A percentile compares a stretch with the other conserved stretches of the same genome.
Conservation (phyloP, 2,888 invertebrate genomes). For the Crioceris asparagi region DNA sequence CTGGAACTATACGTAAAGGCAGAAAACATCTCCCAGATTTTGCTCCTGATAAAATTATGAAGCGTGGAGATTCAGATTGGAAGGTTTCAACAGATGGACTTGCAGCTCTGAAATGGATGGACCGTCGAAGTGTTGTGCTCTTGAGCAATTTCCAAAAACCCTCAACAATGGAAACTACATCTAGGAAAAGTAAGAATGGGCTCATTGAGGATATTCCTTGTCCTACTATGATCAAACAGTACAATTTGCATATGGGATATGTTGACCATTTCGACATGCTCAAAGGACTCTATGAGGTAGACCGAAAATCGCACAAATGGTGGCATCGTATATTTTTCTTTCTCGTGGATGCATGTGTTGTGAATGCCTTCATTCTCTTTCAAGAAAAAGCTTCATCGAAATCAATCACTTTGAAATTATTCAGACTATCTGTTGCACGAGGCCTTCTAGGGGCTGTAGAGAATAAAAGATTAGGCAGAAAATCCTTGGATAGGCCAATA, state of each 20-base stretch:
- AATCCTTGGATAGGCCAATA: too few relatives aligned
- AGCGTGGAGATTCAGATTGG: constrained; percentile 12
- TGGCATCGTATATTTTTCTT: constrained; percentile 17
- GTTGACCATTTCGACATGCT: constrained; percentile 27
- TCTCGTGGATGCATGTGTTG: not conserved
- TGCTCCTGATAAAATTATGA: constrained; percentile 11
- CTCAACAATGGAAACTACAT: not conserved
- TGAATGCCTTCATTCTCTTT: not conserved
- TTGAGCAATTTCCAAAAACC: constrained; percentile 8
- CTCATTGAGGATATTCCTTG: constrained; percentile 6
- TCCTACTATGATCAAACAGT: constrained; percentile 19
- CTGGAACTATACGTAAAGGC: constrained; percentile 14
- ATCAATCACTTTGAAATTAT: too few relatives aligned
- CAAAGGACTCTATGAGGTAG: constrained; percentile 23
- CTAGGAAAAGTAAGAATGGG: constrained; percentile 6
- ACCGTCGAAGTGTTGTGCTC: constrained; percentile 6
- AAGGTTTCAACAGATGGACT: constrained; percentile 7
- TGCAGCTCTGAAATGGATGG: constrained; percentile 9
- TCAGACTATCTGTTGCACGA: too few relatives aligned
- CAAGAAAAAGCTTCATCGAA: not conserved
- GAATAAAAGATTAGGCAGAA: too few relatives aligned
- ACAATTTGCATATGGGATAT: constrained; percentile 26
- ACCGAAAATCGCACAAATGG: constrained; percentile 28
- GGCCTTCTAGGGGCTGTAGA: too few relatives aligned
- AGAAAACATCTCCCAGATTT: constrained; percentile 14